Evolutionary conservation across 2,797 vertebrate genomes (phyloP).

Genomic region (Muraenolepis orangiensis): DNA sequence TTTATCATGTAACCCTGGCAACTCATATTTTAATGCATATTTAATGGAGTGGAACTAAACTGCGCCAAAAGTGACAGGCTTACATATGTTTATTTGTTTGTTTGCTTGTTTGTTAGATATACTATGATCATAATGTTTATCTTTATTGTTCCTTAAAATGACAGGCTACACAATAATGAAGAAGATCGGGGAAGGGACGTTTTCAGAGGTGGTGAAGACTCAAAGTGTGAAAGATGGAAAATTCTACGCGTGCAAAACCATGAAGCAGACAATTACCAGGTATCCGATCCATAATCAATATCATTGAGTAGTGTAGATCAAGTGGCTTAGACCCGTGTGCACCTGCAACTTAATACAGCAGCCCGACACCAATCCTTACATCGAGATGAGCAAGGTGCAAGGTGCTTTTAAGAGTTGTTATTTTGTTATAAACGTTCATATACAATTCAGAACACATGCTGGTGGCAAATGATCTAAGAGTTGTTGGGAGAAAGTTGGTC

Average conservation of each 20-base stretch:
- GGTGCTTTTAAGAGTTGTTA: too few relatives aligned
- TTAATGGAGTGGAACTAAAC: too few relatives aligned
- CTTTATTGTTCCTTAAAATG: conserved; percentile 5
- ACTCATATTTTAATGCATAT: too few relatives aligned
- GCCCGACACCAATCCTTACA: background rate
- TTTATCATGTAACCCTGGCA: too few relatives aligned
- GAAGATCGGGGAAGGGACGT: conserved; percentile 87
- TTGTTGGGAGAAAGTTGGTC: background rate
- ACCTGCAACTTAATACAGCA: background rate
- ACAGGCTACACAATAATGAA: conserved; percentile 82
- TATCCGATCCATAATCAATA: conserved; percentile 47
- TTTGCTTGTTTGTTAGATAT: background rate
- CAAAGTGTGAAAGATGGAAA: conserved; percentile 82
- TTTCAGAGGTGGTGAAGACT: conserved; percentile 84
- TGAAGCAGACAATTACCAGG: conserved; percentile 86
- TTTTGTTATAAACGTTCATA: background rate
- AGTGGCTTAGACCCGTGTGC: background rate
- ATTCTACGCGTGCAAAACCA: conserved; percentile 83
- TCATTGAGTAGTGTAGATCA: background rate
- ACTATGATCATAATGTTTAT: background rate
- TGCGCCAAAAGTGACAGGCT: too few relatives aligned
- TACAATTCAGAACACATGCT: background rate
- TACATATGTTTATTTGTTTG: too few relatives aligned
- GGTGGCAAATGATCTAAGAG: background rate
- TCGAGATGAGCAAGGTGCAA: background rate